Evolutionary conservation across 2,888 invertebrate genomes (phyloP).

Genomic region (Nymphalis urticae): DNA sequence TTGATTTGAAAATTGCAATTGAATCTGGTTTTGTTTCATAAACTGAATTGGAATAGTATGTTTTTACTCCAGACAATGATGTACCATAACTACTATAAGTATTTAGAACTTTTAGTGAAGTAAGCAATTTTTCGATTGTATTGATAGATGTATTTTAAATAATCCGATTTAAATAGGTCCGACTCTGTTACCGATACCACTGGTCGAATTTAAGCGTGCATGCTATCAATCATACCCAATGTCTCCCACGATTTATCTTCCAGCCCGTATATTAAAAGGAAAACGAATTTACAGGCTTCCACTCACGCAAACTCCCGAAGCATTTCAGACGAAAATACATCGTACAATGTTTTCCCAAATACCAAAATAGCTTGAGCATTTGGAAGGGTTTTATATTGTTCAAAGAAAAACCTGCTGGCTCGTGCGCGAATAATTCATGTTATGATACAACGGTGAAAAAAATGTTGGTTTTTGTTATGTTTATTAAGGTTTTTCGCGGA

Average conservation of each 20-base stretch:
- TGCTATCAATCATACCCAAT: conserved; percentile 70
- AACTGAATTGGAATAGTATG: conserved; percentile 4
- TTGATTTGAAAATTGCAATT: conserved; percentile 7
- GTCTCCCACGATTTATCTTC: conserved; percentile 75
- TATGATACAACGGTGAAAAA: conserved; percentile 39
- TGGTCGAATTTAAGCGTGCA: conserved; percentile 58
- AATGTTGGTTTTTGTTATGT: conserved; percentile 37
- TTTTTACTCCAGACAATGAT: not conserved
- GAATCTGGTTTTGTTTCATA: not conserved
- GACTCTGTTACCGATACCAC: conserved; percentile 36
- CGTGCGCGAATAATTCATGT: conserved; percentile 42
- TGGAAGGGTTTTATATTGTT: conserved; percentile 25
- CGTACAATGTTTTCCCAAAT: conserved; percentile 17
- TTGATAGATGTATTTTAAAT: conserved; percentile 5
- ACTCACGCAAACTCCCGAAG: conserved; percentile 21
- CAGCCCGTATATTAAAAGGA: conserved; percentile 70
- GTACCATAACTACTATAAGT: not conserved
- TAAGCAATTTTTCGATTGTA: not conserved
- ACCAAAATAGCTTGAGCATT: conserved; percentile 32
- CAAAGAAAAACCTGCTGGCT: conserved; percentile 36
- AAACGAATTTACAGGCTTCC: conserved; percentile 43
- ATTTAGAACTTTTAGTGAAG: not conserved
- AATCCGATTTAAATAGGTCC: conserved; percentile 22
- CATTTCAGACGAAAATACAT: conserved; percentile 27
- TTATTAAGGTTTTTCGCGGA: conserved; percentile 39